Evolutionary conservation across 2,888 invertebrate species (phyloP), one percentile per base, ranked within the genome.

Genomic region (Cantharis rustica): DNA sequence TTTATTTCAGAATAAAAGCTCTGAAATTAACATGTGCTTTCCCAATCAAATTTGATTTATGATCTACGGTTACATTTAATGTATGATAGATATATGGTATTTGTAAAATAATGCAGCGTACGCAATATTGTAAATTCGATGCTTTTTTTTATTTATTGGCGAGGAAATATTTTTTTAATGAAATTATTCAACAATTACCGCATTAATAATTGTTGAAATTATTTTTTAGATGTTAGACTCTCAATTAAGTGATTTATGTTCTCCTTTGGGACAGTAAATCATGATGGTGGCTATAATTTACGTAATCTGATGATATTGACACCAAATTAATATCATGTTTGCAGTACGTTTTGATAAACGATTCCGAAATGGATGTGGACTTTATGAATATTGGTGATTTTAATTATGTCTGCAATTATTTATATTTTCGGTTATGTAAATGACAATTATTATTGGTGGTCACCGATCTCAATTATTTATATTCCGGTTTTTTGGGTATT

Each of bases 261-360:
- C 20, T 77, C 73, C 77, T 74, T 70, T 68, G 73, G 71, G 71
- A 17, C 71, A 23, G 73, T 77, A 77, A 77, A 77, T 77, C 77
- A 77, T 74, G 61, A 71, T 70, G 16, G 23, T 61, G 69, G 80
- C 78, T 71, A 80, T 82, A 83, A 84, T 84, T 84, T 82, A 83
- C 76, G 82, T 78, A 82, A 83, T 84, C 83, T 82, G 83, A 83
- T 83, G 82, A 83, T 81, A 83, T 83, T 83, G 84, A 83, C 84
- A 82, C 83, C 82, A 81, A 83, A 84, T 84, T 84, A 83, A 84
- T 84, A 81, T 81, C 80, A 79, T 80, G 80, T 81, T 80, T 79
- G 78, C 78, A 78, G 79, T 72, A 76, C 71, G 74, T 78, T 80
- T 80, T 83, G 83, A 83, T 79, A 80, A 81, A 83, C 80, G 84